Conservation (phyloP, 2,888 invertebrate species). For the Heliconius hortense region DNA sequence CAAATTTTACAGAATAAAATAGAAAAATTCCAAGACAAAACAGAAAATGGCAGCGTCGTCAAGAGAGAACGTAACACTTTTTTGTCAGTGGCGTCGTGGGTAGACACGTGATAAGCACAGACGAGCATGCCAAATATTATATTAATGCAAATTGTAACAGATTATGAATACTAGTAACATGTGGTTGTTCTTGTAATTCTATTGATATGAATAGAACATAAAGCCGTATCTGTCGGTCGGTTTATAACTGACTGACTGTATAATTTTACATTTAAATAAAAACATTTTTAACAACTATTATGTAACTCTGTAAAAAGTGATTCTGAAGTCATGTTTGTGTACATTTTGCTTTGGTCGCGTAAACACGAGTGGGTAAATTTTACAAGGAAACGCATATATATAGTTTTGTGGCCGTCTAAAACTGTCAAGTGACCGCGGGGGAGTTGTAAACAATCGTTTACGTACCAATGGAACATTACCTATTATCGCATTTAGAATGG, state of each 20-base stretch:
- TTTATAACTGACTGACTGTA: neutral
- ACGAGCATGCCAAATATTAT: conserved; percentile 20
- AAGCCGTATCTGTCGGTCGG: neutral
- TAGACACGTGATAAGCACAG: conserved; percentile 27
- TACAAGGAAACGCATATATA: neutral
- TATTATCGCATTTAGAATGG: conserved; percentile 52
- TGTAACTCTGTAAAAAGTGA: neutral
- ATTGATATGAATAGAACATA: neutral
- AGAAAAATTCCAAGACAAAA: conserved; percentile 26
- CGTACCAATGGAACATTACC: conserved; percentile 52
- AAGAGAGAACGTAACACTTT: conserved; percentile 36
- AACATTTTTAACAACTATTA: neutral
- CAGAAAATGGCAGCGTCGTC: conserved; percentile 45
- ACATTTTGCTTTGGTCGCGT: neutral
- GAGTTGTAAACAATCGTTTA: conserved; percentile 39
- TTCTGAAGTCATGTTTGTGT: neutral
- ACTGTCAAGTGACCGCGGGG: conserved; percentile 31
- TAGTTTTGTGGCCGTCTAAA: conserved; percentile 21
- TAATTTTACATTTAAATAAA: neutral
- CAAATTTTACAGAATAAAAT: conserved; percentile 23
- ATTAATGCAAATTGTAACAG: conserved; percentile 26
- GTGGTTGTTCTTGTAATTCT: conserved; percentile 8
- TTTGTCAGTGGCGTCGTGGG: conserved; percentile 21
- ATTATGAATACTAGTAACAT: conserved; percentile 17
- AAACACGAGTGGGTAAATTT: neutral